Conservation (phyloP, 2,797 vertebrate species). For the Poecilia picta region DNA sequence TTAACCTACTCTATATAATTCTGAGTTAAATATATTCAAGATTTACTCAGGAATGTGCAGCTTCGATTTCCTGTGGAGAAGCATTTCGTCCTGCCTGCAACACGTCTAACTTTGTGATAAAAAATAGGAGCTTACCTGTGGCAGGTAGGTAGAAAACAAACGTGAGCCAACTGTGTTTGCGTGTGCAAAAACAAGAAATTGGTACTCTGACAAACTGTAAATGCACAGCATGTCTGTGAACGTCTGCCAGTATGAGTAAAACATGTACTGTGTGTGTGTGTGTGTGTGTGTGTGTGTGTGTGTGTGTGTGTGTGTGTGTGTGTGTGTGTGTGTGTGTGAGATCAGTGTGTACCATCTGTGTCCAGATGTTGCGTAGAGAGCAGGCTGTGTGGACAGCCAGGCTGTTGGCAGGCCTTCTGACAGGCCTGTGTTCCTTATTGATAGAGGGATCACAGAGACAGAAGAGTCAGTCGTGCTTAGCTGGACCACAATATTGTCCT, state of each 20-base stretch:
- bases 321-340: conserved; percentile 14
- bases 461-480: conserved; percentile 70
- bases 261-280: conserved; percentile 20
- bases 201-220: conserved; percentile 41
- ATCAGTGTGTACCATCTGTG: conserved; percentile 71
- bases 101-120: conserved; percentile 31
- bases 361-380: conserved; percentile 77
- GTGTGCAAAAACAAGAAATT: conserved; percentile 9
- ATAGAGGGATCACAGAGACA: conserved; percentile 79
- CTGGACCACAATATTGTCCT: conserved; percentile 73
- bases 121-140: not conserved
- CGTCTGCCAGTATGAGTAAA: conserved; percentile 51
- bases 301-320: conserved; percentile 9
- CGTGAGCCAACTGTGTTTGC: conserved; percentile 12
- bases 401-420: conserved; percentile 80
- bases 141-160: not conserved
- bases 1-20: not conserved
- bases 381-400: conserved; percentile 70
- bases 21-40: not conserved
- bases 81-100: not conserved
- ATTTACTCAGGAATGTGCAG: not conserved
- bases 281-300: conserved; percentile 7
- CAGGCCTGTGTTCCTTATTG: conserved; percentile 77
- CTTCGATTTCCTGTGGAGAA: not conserved
- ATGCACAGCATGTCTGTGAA: conserved; percentile 39